Evolutionary conservation across 2,113 vertebrate genomes (phyloP).

Genomic region (Bubo scandiacus): DNA sequence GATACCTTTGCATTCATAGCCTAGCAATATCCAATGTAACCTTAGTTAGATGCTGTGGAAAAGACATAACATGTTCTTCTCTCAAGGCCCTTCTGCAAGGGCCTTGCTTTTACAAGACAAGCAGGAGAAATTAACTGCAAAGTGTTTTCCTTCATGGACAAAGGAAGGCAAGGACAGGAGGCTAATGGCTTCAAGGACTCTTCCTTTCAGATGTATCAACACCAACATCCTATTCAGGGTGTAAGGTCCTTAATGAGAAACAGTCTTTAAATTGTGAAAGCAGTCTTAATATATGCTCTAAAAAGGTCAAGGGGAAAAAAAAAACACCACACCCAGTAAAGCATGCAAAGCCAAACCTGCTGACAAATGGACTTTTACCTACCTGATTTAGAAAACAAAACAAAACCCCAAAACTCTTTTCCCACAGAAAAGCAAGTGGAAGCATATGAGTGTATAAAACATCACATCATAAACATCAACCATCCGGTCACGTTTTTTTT

Average conservation of each 20-base stretch:
- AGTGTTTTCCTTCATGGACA: neutral
- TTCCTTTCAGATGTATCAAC: neutral
- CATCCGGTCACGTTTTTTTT: accelerated
- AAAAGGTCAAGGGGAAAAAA: neutral
- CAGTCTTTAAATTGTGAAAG: neutral
- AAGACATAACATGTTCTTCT: neutral
- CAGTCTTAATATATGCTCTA: neutral
- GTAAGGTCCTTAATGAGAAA: neutral
- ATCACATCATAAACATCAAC: neutral
- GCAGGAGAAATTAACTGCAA: neutral
- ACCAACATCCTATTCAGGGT: accelerated
- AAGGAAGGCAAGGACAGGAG: neutral
- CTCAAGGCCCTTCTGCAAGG: neutral
- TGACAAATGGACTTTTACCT: neutral
- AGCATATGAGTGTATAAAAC: accelerated
- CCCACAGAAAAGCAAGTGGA: neutral
- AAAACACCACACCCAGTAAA: neutral
- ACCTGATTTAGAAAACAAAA: neutral
- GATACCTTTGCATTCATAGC: neutral
- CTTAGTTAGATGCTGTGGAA: neutral
- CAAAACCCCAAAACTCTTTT: accelerated
- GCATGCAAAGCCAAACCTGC: neutral
- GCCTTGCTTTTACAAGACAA: neutral
- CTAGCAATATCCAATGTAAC: neutral
- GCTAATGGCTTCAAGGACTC: neutral